Percentiles rank a stretch among this genome's conserved stretches.
phyloP scores from a whole-genome alignment of 2,888 invertebrate genomes.

The Acronicta alni region DNA sequence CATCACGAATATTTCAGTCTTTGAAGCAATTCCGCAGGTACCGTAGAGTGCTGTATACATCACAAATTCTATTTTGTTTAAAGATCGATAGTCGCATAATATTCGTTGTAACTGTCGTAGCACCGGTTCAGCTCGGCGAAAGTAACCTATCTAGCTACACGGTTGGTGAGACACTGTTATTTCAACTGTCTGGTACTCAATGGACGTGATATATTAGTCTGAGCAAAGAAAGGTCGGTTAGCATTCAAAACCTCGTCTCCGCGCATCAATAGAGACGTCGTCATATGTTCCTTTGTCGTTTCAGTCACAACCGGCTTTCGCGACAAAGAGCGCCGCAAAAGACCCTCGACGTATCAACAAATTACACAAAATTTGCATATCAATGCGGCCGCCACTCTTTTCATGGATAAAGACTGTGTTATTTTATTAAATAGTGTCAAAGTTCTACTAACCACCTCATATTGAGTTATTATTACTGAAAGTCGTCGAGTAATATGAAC shows the following conservation, averaged over 20 bases:
- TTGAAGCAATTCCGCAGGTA: conserved; percentile 32
- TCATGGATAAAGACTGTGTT: conserved; percentile 76
- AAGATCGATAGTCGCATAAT: conserved; percentile 12
- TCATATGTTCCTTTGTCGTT: conserved; percentile 82
- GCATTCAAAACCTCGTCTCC: conserved; percentile 68
- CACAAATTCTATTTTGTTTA: conserved; percentile 22
- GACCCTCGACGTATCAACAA: conserved; percentile 88
- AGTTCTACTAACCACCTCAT: conserved; percentile 70
- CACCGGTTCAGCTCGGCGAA: conserved; percentile 40
- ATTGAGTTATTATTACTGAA: conserved; percentile 64
- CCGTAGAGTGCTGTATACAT: conserved; percentile 38
- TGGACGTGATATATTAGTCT: conserved; percentile 77
- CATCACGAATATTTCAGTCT: conserved; percentile 29
- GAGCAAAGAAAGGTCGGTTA: conserved; percentile 66
- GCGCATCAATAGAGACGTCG: conserved; percentile 80
- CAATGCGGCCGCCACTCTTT: conserved; percentile 74
- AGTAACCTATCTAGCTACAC: conserved; percentile 46
- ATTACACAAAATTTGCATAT: conserved; percentile 87
- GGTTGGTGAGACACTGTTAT: conserved; percentile 72
- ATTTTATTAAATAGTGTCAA: conserved; percentile 80
- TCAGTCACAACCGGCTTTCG: conserved; percentile 78
- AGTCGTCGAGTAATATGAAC: conserved; percentile 56
- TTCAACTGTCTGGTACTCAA: conserved; percentile 78
- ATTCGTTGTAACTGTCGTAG: conserved; percentile 10
- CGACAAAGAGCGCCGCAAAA: conserved; percentile 86